Percentiles rank a stretch among this genome's conserved stretches.
These are phyloP conservation scores for Penelope pileata DNA, from an alignment of 2,113 vertebrate genomes.

Conservation along the genomic window DNA sequence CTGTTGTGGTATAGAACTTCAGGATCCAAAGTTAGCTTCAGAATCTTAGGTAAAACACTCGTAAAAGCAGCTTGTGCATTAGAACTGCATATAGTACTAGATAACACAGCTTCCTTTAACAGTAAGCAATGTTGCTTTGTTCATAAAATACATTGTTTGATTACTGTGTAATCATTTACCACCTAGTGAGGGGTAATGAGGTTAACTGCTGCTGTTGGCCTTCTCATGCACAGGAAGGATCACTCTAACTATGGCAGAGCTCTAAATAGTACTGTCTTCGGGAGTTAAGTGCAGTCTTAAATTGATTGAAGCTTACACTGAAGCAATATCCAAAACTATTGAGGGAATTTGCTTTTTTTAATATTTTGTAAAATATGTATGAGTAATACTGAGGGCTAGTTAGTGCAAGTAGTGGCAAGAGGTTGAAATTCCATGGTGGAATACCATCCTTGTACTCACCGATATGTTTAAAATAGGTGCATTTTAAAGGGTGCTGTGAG, in stretches of 20 bases:
- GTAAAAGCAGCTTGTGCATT: background rate
- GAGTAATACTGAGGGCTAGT: accelerated
- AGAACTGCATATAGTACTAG: background rate
- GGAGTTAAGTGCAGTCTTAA: background rate
- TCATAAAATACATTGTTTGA: background rate
- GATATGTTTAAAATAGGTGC: accelerated
- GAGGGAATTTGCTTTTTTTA: background rate
- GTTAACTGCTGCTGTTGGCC: background rate
- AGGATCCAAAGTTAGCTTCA: background rate
- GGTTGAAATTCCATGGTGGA: background rate
- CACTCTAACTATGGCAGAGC: accelerated
- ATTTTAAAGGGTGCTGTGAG: background rate
- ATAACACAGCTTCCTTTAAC: background rate
- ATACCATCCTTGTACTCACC: background rate
- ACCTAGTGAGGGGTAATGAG: too few species aligned
- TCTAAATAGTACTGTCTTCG: background rate
- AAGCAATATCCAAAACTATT: background rate
- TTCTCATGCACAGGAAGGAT: background rate
- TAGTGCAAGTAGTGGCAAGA: background rate
- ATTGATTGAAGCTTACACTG: background rate
- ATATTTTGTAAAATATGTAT: too few species aligned
- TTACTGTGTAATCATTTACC: background rate
- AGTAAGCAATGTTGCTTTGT: background rate
- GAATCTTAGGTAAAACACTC: background rate
- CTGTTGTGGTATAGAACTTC: accelerated